These are phyloP conservation scores for Brienomyrus brachyistius DNA, from an alignment of 2,113 vertebrate species.

Conservation along the genomic window DNA sequence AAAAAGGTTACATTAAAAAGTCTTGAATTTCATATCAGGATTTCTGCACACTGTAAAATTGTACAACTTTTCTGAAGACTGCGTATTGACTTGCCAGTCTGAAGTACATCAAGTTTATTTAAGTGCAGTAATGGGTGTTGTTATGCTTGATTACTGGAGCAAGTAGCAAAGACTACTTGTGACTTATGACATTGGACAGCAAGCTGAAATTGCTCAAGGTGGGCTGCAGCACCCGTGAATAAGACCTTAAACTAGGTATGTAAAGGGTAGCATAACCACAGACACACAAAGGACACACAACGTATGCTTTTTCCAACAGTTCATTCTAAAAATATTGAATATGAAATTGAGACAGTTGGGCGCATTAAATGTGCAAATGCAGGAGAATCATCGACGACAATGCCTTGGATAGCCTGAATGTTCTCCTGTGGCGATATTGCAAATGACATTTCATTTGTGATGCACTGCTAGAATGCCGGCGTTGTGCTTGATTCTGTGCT, in stretches of 20 bases:
- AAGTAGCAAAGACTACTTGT: neutral
- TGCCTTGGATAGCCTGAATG: neutral
- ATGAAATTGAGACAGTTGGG: neutral
- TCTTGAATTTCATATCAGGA: neutral
- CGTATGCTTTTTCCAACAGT: neutral
- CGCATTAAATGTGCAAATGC: neutral
- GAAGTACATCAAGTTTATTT: neutral
- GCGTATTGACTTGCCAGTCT: neutral
- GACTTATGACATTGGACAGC: neutral
- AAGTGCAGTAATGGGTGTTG: neutral
- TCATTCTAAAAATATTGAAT: neutral
- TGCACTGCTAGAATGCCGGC: neutral
- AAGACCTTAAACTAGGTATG: neutral
- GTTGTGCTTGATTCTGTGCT: neutral
- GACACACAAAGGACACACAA: neutral
- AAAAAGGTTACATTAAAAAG: neutral
- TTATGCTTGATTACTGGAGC: neutral
- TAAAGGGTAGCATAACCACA: neutral
- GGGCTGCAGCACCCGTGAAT: neutral
- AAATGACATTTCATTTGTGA: neutral
- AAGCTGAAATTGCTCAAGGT: neutral
- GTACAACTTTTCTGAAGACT: neutral
- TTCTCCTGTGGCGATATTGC: neutral
- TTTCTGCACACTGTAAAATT: neutral
- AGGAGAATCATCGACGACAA: neutral